A percentile compares a stretch with the other conserved stretches of the same genome.
These are phyloP conservation scores for Glareola pratincola DNA, from an alignment of 2,113 vertebrate species.

Conservation along the genomic window DNA sequence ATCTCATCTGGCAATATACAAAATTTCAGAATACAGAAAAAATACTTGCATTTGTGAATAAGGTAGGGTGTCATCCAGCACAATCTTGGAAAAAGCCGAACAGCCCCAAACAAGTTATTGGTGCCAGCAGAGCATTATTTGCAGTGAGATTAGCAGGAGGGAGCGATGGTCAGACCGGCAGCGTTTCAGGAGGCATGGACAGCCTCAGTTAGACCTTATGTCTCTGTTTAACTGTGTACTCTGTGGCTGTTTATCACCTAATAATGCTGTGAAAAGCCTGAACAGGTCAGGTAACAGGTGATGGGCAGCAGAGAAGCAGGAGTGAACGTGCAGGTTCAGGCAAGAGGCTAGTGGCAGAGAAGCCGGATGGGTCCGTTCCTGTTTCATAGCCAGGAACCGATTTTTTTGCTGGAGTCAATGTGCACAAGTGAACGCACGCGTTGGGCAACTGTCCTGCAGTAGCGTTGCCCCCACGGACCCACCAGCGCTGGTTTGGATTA, in stretches of 20 bases:
- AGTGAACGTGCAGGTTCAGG: background rate
- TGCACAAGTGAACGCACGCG: accelerated
- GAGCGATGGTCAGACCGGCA: background rate
- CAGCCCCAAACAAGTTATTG: background rate
- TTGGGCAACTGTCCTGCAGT: background rate
- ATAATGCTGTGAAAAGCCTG: background rate
- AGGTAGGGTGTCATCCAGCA: background rate
- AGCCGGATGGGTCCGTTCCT: background rate
- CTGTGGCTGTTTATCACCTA: background rate
- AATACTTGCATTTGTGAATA: background rate
- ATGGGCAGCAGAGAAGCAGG: background rate
- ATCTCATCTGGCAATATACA: background rate
- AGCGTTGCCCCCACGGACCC: accelerated
- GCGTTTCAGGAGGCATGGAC: background rate
- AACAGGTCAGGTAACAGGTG: no score
- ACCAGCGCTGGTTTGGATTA: background rate
- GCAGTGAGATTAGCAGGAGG: background rate
- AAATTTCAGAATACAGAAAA: background rate
- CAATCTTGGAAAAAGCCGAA: background rate
- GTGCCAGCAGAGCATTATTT: background rate
- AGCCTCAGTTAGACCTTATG: background rate
- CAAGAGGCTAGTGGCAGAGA: background rate
- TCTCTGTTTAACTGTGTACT: background rate
- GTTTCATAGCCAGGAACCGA: background rate
- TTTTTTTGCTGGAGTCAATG: background rate